Evolutionary conservation across 2,888 invertebrate species (phyloP).

Genomic region (Gymnocheta viridis): DNA sequence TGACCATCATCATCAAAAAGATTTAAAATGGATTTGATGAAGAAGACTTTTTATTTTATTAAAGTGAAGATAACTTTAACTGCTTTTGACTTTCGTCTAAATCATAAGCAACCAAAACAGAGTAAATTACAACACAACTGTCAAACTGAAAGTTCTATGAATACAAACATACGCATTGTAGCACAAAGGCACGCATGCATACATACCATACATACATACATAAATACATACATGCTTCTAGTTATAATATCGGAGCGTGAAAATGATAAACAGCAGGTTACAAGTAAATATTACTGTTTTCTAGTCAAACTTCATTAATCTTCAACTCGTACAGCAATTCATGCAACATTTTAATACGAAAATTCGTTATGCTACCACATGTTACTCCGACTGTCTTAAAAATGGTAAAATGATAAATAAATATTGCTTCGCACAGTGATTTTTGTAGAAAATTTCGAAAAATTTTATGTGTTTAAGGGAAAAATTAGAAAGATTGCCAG

Average conservation of each 20-base stretch:
- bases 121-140: constrained; percentile 25
- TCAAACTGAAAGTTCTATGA: constrained; percentile 5
- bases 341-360: constrained; percentile 39
- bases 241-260: constrained; percentile 56
- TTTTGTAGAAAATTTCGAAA: background rate
- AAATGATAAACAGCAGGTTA: constrained; percentile 68
- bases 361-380: constrained; percentile 64
- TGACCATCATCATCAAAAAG: constrained; percentile 46
- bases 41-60: constrained; percentile 19
- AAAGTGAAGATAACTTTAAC: constrained; percentile 55
- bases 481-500: no score
- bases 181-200: background rate
- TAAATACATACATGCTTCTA: constrained; percentile 12
- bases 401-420: constrained; percentile 19
- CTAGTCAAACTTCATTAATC: constrained; percentile 67
- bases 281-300: constrained; percentile 54
- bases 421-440: constrained; percentile 10
- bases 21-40: constrained; percentile 13
- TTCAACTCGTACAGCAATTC: constrained; percentile 43
- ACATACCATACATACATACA: no score
- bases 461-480: no score
- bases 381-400: constrained; percentile 29
- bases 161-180: constrained; percentile 15
- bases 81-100: constrained; percentile 56
- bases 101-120: constrained; percentile 19